Evolutionary conservation across 2,888 invertebrate species (phyloP).

Genomic region (Epirrita christyi): DNA sequence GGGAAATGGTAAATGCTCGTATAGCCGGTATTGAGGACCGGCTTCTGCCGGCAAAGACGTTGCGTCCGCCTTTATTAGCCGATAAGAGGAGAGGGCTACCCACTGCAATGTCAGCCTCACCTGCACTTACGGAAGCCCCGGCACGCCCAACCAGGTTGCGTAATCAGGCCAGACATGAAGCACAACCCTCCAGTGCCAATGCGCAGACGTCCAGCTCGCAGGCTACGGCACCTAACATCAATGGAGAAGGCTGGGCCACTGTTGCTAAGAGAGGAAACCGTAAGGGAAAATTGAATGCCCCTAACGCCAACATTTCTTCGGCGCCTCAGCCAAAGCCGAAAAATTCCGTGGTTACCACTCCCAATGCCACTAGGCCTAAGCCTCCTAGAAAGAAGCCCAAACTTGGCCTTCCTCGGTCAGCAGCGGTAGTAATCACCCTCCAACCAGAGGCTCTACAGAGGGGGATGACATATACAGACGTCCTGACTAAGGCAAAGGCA

Average conservation of each 20-base stretch:
- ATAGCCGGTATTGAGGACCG: not conserved
- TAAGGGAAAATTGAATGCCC: too few species aligned
- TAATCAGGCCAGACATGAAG: too few species aligned
- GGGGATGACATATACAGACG: constrained; percentile 18
- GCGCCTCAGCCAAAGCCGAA: too few species aligned
- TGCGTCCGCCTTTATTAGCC: not conserved
- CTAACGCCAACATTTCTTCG: not conserved
- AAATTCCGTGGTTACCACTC: not conserved
- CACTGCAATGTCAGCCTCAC: too few species aligned
- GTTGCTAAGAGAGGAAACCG: not conserved
- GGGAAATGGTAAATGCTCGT: not conserved
- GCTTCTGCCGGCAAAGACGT: constrained; percentile 2
- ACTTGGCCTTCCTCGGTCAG: constrained; percentile 13
- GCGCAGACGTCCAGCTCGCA: too few species aligned
- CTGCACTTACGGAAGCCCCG: too few species aligned
- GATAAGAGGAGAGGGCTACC: not conserved
- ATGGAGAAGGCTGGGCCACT: not conserved
- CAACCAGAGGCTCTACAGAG: constrained; percentile 21
- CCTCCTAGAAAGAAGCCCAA: too few species aligned
- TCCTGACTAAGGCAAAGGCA: constrained; percentile 15
- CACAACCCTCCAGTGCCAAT: too few species aligned
- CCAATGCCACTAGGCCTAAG: not conserved
- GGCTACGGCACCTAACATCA: too few species aligned
- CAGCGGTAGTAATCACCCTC: constrained; percentile 30
- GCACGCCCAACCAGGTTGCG: too few species aligned